Conservation (phyloP, 2,888 invertebrate genomes). For the Augiades crinisus region DNA sequence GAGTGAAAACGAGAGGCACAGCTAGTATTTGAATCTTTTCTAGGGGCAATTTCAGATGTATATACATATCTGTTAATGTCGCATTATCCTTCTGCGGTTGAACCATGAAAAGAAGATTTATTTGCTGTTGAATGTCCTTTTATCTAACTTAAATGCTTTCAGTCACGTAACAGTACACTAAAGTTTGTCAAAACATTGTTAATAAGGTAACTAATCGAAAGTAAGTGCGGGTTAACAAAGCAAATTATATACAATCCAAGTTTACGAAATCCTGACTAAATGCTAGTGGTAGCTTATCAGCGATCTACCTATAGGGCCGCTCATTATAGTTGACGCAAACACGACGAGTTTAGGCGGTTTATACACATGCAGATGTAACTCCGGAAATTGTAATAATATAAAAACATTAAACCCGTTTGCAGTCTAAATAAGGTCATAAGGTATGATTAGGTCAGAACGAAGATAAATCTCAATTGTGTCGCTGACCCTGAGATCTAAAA, state of each 20-base stretch:
- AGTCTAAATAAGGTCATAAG: background rate
- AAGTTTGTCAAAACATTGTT: background rate
- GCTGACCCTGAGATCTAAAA: no score
- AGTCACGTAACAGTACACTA: no score
- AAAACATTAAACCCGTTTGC: background rate
- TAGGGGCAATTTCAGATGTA: no score
- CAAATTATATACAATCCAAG: constrained; percentile 5
- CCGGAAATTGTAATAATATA: background rate
- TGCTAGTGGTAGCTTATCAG: constrained; percentile 3
- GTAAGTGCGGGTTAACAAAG: constrained; percentile 15
- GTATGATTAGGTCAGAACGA: no score
- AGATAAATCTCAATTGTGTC: no score
- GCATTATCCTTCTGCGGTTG: no score
- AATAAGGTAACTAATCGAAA: constrained; percentile 6
- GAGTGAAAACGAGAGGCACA: no score
- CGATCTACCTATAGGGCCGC: constrained; percentile 35
- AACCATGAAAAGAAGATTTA: background rate
- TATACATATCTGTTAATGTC: no score
- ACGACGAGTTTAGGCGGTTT: constrained; percentile 30
- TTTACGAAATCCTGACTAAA: constrained; percentile 10
- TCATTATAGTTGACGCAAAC: constrained; percentile 40
- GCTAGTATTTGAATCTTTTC: no score
- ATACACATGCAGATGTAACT: constrained; percentile 24
- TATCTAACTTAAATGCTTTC: background rate
- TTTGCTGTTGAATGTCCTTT: background rate